Evolutionary conservation across 1,140 invertebrate genomes (phyloP), one percentile per base, ranked within the genome.

Genomic region (Caenorhabditis tropicalis): DNA sequence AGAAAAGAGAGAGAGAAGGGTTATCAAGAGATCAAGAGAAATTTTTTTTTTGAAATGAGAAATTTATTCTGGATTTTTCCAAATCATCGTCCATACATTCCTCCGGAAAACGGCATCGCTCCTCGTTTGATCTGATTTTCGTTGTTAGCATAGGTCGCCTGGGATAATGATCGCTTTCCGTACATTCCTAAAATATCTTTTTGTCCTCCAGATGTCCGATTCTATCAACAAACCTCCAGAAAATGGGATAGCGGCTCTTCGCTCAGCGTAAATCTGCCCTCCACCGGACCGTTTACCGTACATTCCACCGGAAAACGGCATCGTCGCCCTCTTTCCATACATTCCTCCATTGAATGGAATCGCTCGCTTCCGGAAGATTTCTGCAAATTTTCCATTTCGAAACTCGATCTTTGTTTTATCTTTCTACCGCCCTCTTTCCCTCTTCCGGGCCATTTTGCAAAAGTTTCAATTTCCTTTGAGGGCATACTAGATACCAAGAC

Each of bases 71-170:
- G 39, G 39, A 6, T 43, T 6, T 43, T 43, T 12, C 6, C 9
- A 21, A 74, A 56, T 74, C 65, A 74, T 74, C 65, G 65, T 74
- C 65, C 65, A 29, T 74, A 74, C 65, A 74, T 74, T 36, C 65
- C 65, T 12, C 65, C 65, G 7, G 65, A 74, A 15, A 74, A 74
- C n/a, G 65, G 65, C 65, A 74, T 74, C 7, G 65, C 65, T 74
- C 65, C 65, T 74, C 65, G 36, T 12, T 74, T 74, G 33, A 74
- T 74, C 36, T 74, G 65, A 24, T 74, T 74, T 21, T 74, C 65
- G 21, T 74, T 74, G 36, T 39, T 43, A 7, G 65, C 33, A 46
- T 74, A 74, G 1, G 15, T 39, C 36, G 29, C 65, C 9, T n/a
- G 16, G 58, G 58, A 65, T 43, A 74, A 27, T 10, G 65, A 74